Evolutionary conservation across 92 coral and sea anemone genomes (phyloP).

Genomic region (Chrysogorgia sp.): DNA sequence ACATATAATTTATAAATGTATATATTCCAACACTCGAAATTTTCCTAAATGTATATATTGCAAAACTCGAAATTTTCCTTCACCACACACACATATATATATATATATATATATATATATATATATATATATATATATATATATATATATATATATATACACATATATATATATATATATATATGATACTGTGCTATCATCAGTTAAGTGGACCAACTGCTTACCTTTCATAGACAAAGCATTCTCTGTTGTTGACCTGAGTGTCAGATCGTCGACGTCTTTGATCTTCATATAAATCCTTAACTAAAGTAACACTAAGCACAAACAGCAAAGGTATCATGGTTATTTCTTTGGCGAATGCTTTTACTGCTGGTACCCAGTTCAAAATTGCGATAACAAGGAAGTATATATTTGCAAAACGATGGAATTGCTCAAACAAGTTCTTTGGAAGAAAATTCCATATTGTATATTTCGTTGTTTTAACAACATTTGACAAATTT

Average conservation of each 20-base stretch:
- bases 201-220: no score
- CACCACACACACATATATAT: no score
- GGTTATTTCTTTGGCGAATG: conserved; percentile 92
- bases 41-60: no score
- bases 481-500: conserved; percentile 75
- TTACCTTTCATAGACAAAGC: conserved; percentile 85
- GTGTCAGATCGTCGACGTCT: conserved; percentile 89
- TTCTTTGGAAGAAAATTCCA: conserved; percentile 97
- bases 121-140: no score
- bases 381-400: conserved; percentile 82
- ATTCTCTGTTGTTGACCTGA: conserved; percentile 80
- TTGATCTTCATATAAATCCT: conserved; percentile 94
- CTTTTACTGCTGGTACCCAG: conserved; percentile 94
- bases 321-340: conserved; percentile 90
- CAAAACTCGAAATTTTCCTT: no score
- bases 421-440: conserved; percentile 97
- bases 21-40: no score
- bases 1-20: no score
- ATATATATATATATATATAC: no score
- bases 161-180: no score
- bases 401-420: conserved; percentile 97
- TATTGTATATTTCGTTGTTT: conserved; percentile 94
- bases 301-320: conserved; percentile 86
- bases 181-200: no score
- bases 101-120: no score